Base-by-base conservation (phyloP, 2,888 invertebrate genomes). In the Xanthia togata region DNA sequence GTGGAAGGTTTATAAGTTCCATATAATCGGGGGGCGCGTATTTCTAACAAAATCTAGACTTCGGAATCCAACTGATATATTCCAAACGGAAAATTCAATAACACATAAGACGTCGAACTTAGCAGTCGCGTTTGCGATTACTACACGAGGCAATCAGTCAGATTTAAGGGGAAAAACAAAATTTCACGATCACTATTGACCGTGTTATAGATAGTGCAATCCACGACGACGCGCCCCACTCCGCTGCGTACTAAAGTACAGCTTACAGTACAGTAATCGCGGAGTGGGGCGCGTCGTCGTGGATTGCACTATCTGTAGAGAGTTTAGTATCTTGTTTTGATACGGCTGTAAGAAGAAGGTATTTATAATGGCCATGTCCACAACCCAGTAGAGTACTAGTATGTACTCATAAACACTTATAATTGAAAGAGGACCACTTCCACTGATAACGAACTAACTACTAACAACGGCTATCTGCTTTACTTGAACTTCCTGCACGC, bases 371-470 rank as follows among this genome's bases (percentile, higher is more conserved):
- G 0, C 23, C n/a, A 41, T 38, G 5, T 9, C 31, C 41, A 31
- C 55, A 31, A 47, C 55, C 38, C 8, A 75, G 44, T 44, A 20
- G 9, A 75, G 38, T 53, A 14, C 50, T 17, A 47, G 23, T 26
- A 72, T 2, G 5, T 63, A 50, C n/a, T 59, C 23, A 71, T 12
- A 65, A 55, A 20, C 73, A 67, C 60, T 55, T 62, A 17, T 67
- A 80, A 85, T 93, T 93, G 92, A 92, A 92, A 92, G 93, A 90
- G 91, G 93, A 87, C 89, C 78, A 67, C 62, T 78, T 78, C 73
- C 83, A 91, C 88, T 89, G 88, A 90, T 89, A 87, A 83, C 57
- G 78, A 78, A 93, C 92, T 94, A 94, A 94, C 90, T 88, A 86
- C 91, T 94, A 93, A 93, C 90, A 79, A n/a, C 44, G 76, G 79